Evolutionary conservation across 1,140 invertebrate species (phyloP), one percentile per base, ranked within the genome.

Genomic region (Cryptotermes secundus): DNA sequence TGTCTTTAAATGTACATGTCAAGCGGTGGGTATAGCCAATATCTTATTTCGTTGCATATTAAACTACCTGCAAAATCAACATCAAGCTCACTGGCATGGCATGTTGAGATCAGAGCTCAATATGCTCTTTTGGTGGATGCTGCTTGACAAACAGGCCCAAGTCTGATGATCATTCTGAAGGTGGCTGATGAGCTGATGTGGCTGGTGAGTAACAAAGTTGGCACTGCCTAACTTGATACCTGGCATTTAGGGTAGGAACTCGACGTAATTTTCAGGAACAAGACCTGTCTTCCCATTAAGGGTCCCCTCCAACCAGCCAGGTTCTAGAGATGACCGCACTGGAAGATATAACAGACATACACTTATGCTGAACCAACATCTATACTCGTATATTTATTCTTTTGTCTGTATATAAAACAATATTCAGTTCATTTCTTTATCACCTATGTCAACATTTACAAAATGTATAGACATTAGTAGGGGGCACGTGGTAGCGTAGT

Each of bases 181-280:
- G 59, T 2, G 59, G 31, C 59, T 72, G 59, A 26, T 72, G n/a
- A 31, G 59, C 59, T 16, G n/a, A 72, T 6, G 59, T n/a, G 26
- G 16, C 59, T 72, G 59, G 59, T 31, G n/a, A 72, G n/a, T 72
- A 31, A 31, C 4, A 14, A 72, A 10, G 59, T 16, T 72, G 59
- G 59, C 16, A 72, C 14, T 72, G 26, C 6, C n/a, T 4, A 49
- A 49, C 14, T 22, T 49, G 45, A 49, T 19, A 1, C 14, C 16
- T 12, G 59, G 59, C 42, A 53, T 72, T 92, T 90, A 95, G 86
- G 94, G 94, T 87, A 96, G 91, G 85, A 94, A 94, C 91, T 99
- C 97, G 26, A 99, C 97, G 91, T 99, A 99, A 91, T 99, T 99
- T 89, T 98, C 96, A 83, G 98, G 98, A 89, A 99, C 95, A 79